Evolutionary conservation across 2,113 vertebrate genomes (phyloP).

Genomic region (Gorilla gorilla): DNA sequence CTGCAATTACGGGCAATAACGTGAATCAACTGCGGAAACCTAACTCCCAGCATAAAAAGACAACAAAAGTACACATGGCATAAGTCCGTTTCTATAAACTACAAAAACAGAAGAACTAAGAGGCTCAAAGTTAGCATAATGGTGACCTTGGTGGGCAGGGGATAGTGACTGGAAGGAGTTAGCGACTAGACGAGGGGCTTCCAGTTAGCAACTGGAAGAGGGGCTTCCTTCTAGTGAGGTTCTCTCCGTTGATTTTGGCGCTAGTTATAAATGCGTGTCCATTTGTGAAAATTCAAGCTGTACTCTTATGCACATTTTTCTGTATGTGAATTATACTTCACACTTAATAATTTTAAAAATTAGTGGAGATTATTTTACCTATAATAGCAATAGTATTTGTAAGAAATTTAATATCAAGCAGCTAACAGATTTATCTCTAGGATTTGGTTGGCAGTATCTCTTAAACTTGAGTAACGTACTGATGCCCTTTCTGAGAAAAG

Average conservation of each 20-base stretch:
- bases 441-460: neutral
- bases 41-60: neutral
- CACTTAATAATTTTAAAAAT: neutral
- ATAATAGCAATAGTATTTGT: neutral
- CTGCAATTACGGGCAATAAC: neutral
- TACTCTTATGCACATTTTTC: neutral
- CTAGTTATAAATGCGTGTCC: neutral
- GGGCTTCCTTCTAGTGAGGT: neutral
- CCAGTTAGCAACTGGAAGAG: neutral
- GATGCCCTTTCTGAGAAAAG: neutral
- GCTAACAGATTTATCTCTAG: neutral
- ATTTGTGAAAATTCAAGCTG: constrained; percentile 8
- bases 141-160: neutral
- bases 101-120: neutral
- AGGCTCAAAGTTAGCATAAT: neutral
- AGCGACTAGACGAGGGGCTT: neutral
- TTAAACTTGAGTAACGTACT: neutral
- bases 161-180: neutral
- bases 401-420: neutral
- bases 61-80: neutral
- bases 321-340: neutral
- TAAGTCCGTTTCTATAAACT: neutral
- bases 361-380: neutral
- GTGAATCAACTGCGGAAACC: neutral
- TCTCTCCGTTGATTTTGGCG: neutral